Conservation (phyloP, 2,888 invertebrate genomes). For the Agrochola lychnidis region DNA sequence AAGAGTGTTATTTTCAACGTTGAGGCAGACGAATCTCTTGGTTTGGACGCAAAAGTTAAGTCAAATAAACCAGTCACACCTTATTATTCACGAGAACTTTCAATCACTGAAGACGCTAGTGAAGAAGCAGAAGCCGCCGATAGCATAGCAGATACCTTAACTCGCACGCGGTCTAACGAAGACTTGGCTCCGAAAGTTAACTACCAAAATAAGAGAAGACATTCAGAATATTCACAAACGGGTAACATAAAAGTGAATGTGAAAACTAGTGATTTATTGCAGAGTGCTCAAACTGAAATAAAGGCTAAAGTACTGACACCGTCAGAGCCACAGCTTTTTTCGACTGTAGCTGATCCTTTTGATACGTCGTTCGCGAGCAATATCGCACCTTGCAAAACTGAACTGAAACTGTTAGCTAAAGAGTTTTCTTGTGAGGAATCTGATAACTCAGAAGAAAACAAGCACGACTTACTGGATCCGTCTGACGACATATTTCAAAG, state of each 20-base stretch:
- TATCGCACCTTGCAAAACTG: constrained; percentile 94
- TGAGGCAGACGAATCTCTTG: constrained; percentile 79
- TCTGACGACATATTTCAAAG: constrained; percentile 91
- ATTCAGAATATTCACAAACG: constrained; percentile 87
- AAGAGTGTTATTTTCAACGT: constrained; percentile 90
- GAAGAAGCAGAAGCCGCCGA: constrained; percentile 92
- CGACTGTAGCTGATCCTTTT: constrained; percentile 94
- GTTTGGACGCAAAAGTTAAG: constrained; percentile 92
- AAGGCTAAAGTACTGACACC: constrained; percentile 93
- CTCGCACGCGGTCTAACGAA: constrained; percentile 92
- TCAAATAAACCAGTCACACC: constrained; percentile 94
- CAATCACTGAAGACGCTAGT: constrained; percentile 89
- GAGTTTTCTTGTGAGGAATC: constrained; percentile 92
- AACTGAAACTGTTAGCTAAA: constrained; percentile 94
- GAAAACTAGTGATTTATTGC: constrained; percentile 82
- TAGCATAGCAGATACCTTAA: constrained; percentile 90
- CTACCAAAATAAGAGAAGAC: constrained; percentile 84
- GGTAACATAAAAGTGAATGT: constrained; percentile 71
- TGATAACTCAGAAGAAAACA: constrained; percentile 76
- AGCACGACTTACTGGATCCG: constrained; percentile 87
- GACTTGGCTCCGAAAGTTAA: constrained; percentile 90
- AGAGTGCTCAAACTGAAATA: constrained; percentile 78
- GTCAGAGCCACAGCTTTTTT: constrained; percentile 74
- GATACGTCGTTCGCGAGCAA: constrained; percentile 96
- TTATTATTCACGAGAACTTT: constrained; percentile 93